Evolutionary conservation across 2,797 vertebrate genomes (phyloP).

Genomic region (Rhinogobio ventralis): DNA sequence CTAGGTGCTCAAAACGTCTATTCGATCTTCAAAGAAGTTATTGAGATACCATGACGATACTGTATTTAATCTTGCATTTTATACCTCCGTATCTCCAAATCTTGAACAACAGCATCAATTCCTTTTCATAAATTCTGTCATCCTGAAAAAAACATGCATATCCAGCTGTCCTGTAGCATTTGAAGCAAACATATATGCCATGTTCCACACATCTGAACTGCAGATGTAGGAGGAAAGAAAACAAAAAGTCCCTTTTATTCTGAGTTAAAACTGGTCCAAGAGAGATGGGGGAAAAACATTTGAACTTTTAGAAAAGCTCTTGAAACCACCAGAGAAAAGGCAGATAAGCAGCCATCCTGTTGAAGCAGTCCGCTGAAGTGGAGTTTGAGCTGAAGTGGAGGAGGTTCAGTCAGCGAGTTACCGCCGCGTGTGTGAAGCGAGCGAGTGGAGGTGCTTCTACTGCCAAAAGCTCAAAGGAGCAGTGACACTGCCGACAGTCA

Average conservation of each 20-base stretch:
- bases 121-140: conserved; percentile 55
- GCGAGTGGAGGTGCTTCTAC: conserved; percentile 62
- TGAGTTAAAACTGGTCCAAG: conserved; percentile 38
- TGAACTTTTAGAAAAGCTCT: conserved; percentile 56
- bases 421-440: conserved; percentile 49
- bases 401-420: conserved; percentile 23
- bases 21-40: not conserved
- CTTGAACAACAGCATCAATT: conserved; percentile 38
- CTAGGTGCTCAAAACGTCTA: not conserved
- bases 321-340: conserved; percentile 26
- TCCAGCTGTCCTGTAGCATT: conserved; percentile 5
- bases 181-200: conserved; percentile 6
- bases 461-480: conserved; percentile 71
- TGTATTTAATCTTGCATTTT: conserved; percentile 28
- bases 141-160: conserved; percentile 54
- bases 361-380: conserved; percentile 62
- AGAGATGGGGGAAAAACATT: not conserved
- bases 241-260: not conserved
- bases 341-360: conserved; percentile 62
- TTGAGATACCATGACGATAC: conserved; percentile 1
- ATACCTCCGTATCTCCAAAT: conserved; percentile 27
- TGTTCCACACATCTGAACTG: conserved; percentile 23
- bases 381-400: conserved; percentile 16
- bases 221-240: conserved; percentile 14
- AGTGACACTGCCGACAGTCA: conserved; percentile 73